These are phyloP conservation scores for Trachops cirrhosus DNA, from an alignment of 2,797 vertebrate species.

Conservation along the genomic window DNA sequence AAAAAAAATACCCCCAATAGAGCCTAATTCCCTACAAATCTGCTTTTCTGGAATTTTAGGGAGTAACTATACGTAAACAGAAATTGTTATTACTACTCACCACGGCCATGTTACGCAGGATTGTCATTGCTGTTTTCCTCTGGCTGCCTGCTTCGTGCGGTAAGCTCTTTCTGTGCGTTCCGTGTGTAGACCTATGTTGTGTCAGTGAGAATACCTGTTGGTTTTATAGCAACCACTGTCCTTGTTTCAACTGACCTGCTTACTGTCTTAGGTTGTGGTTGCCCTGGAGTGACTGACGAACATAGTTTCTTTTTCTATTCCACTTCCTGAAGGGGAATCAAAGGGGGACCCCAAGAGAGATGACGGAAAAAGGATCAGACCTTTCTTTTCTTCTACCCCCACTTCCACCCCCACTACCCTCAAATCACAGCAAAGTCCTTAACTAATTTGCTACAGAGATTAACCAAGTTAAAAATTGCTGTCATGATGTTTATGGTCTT, in stretches of 20 bases:
- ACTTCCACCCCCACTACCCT: neutral
- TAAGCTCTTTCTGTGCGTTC: neutral
- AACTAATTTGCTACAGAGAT: constrained; percentile 26
- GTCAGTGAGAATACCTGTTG: neutral
- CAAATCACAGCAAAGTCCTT: constrained; percentile 39
- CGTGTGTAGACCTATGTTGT: neutral
- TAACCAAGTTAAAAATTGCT: constrained; percentile 11
- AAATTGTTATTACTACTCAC: constrained; percentile 51
- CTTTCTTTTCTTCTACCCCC: constrained; percentile 26
- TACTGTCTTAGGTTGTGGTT: constrained; percentile 69
- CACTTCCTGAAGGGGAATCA: constrained; percentile 68
- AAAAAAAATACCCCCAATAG: neutral
- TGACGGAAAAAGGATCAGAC: constrained; percentile 47
- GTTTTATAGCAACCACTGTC: constrained; percentile 80
- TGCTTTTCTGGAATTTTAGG: neutral
- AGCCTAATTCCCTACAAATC: neutral
- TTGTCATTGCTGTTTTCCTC: neutral
- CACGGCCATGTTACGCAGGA: neutral
- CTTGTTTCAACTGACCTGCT: constrained; percentile 75
- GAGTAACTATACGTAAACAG: accelerated
- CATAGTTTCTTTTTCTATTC: constrained; percentile 50
- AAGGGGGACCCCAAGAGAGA: constrained; percentile 26
- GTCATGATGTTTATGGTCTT: neutral
- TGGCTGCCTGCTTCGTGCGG: neutral
- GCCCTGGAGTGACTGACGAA: constrained; percentile 55